Percentiles rank a stretch among this genome's conserved stretches.
phyloP scores from a whole-genome alignment of 2,113 vertebrate species.

The Sigmodon hispidus region DNA sequence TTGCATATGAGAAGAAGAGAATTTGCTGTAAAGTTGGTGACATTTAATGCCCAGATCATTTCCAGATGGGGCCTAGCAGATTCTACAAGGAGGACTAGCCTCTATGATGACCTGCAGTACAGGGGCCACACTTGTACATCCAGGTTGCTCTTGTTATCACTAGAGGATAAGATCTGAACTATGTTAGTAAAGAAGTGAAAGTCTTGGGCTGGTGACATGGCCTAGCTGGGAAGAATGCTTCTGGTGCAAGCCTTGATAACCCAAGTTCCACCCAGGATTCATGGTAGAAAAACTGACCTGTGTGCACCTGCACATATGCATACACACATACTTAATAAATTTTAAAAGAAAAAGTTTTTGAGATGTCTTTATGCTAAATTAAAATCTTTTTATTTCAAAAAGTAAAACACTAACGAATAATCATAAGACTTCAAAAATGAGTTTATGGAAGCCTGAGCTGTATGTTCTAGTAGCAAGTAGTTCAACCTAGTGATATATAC shows the following conservation, averaged over 20 bases:
- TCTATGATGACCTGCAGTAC: not conserved
- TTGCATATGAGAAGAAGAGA: slow-evolving; percentile 31
- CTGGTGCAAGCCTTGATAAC: not conserved
- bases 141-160: slow-evolving; percentile 30
- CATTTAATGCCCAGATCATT: not conserved
- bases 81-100: not conserved
- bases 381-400: not conserved
- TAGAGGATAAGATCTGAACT: slow-evolving; percentile 20
- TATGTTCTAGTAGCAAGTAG: slow-evolving; percentile 7
- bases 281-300: not conserved
- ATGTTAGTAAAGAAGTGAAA: not conserved
- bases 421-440: slow-evolving; percentile 32
- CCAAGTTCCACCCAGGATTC: not conserved
- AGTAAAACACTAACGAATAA: slow-evolving; percentile 37
- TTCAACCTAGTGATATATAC: not conserved
- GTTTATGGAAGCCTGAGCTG: not conserved
- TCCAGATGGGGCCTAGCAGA: not conserved
- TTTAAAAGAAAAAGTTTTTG: not conserved
- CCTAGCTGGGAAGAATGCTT: not conserved
- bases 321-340: not conserved
- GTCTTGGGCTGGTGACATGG: not conserved
- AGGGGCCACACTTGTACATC: not conserved
- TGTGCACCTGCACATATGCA: not conserved
- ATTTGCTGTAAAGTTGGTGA: slow-evolving; percentile 2
- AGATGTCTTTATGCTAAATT: not conserved